Percentiles rank a stretch among this genome's conserved stretches.
Conservation (phyloP, 2,797 vertebrate species). For the Coranthus polyacanthus region DNA sequence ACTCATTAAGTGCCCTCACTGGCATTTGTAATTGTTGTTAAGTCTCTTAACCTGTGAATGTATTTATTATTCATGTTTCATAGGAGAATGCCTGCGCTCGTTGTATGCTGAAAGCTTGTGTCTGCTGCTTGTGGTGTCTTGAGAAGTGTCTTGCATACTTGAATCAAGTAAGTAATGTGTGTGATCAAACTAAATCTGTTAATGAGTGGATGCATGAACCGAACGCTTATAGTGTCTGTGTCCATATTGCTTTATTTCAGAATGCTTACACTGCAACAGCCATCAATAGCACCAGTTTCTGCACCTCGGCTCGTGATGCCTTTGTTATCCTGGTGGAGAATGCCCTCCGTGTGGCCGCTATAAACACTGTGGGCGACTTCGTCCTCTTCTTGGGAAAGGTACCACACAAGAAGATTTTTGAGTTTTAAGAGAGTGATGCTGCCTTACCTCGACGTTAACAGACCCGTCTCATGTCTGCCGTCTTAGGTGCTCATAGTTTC, state of each 20-base stretch:
- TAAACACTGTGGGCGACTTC: conserved; percentile 98
- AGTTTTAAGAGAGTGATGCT: background rate
- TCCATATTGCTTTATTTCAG: conserved; percentile 72
- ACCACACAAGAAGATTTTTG: background rate
- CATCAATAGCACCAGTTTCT: conserved; percentile 98
- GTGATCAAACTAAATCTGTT: background rate
- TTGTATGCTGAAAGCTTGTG: conserved; percentile 95
- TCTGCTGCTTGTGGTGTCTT: conserved; percentile 99
- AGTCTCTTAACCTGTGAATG: background rate
- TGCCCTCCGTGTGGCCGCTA: conserved; percentile 93
- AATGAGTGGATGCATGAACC: background rate
- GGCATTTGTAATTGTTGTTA: background rate
- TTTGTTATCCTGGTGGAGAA: conserved; percentile 96
- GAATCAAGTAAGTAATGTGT: conserved; percentile 89
- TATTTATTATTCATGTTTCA: background rate
- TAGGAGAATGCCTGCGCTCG: conserved; percentile 97
- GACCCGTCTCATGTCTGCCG: background rate
- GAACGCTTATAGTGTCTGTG: background rate
- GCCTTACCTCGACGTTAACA: background rate
- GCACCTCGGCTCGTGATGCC: conserved; percentile 95
- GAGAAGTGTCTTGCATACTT: conserved; percentile 97
- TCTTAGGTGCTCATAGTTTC: conserved; percentile 81
- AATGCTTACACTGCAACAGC: conserved; percentile 97
- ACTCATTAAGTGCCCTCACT: background rate
- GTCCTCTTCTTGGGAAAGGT: conserved; percentile 98